A percentile compares a stretch with the other conserved stretches of the same genome.
Evolutionary conservation across 2,113 vertebrate genomes (phyloP).

Genomic region (Syngnathus typhle): DNA sequence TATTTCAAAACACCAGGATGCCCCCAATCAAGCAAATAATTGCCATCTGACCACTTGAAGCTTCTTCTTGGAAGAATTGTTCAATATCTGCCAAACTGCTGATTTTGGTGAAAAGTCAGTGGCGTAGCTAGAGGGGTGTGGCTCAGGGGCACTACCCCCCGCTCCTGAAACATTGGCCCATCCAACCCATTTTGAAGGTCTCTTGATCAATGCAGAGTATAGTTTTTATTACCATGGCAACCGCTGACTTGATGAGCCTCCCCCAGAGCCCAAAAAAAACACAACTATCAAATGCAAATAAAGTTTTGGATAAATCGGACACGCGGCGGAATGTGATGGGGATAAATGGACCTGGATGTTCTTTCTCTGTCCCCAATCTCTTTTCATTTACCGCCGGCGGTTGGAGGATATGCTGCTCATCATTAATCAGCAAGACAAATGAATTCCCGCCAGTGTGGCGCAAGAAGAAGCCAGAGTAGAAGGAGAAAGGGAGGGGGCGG

Average conservation of each 20-base stretch:
- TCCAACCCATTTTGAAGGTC: background rate
- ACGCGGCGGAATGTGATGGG: constrained; percentile 59
- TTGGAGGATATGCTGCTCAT: constrained; percentile 68
- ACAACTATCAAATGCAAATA: constrained; percentile 38
- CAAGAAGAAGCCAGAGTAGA: constrained; percentile 21
- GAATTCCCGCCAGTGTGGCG: constrained; percentile 56
- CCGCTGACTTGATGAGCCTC: background rate
- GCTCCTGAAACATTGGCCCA: too few relatives aligned
- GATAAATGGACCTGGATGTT: constrained; percentile 67
- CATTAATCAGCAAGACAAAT: constrained; percentile 74
- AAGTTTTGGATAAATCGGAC: constrained; percentile 53
- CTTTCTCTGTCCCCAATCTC: constrained; percentile 64
- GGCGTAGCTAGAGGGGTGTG: too few relatives aligned
- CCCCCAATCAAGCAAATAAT: too few relatives aligned
- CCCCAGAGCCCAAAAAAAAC: background rate
- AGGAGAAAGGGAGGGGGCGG: constrained; percentile 39
- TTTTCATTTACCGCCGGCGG: constrained; percentile 68
- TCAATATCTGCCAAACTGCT: too few relatives aligned
- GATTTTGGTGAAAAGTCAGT: too few relatives aligned
- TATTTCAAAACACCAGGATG: too few relatives aligned
- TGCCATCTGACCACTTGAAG: too few relatives aligned
- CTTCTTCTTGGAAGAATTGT: too few relatives aligned
- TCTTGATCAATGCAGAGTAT: background rate
- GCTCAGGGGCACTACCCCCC: too few relatives aligned
- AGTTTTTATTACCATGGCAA: background rate